phyloP scores from a whole-genome alignment of 2,888 invertebrate species.

The Drosophila nr. perissopoda region DNA sequence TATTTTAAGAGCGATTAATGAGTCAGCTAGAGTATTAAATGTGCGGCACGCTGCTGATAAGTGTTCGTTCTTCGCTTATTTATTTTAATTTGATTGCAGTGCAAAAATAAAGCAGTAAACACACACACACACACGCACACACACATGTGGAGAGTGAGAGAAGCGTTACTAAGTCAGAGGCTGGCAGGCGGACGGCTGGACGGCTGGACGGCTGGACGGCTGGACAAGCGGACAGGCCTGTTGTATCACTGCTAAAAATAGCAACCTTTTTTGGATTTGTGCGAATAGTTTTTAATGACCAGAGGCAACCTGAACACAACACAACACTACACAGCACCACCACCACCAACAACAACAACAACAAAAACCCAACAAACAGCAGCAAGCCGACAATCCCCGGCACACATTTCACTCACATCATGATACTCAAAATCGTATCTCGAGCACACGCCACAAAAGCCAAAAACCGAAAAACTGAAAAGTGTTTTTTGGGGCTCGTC shows the following conservation, averaged over 20 bases:
- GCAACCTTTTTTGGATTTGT: slow-evolving; percentile 74
- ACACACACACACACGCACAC: slow-evolving; percentile 15
- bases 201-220: slow-evolving; percentile 3
- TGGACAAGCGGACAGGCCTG: slow-evolving; percentile 15
- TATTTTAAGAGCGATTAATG: not conserved
- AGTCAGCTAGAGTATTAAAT: slow-evolving; percentile 15
- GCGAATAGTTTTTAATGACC: slow-evolving; percentile 64
- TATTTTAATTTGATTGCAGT: slow-evolving; percentile 69
- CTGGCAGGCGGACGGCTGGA: slow-evolving; percentile 13
- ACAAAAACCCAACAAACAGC: not conserved
- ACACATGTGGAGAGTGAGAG: slow-evolving; percentile 11
- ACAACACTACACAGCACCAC: slow-evolving; percentile 1
- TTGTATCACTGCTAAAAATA: slow-evolving; percentile 77
- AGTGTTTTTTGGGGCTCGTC: slow-evolving; percentile 28
- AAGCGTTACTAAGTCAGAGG: slow-evolving; percentile 61
- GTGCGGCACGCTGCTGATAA: slow-evolving; percentile 23
- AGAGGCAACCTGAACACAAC: slow-evolving; percentile 50
- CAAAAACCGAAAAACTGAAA: slow-evolving; percentile 52
- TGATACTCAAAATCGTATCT: slow-evolving; percentile 46
- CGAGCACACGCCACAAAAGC: slow-evolving; percentile 49
- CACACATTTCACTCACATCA: slow-evolving; percentile 35
- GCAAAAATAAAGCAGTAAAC: slow-evolving; percentile 64
- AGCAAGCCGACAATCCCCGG: slow-evolving; percentile 19
- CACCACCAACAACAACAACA: slow-evolving; percentile 14
- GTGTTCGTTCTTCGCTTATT: slow-evolving; percentile 18